Base-by-base conservation (phyloP, 2,797 vertebrate genomes). In the Anisognathus igniventris region DNA sequence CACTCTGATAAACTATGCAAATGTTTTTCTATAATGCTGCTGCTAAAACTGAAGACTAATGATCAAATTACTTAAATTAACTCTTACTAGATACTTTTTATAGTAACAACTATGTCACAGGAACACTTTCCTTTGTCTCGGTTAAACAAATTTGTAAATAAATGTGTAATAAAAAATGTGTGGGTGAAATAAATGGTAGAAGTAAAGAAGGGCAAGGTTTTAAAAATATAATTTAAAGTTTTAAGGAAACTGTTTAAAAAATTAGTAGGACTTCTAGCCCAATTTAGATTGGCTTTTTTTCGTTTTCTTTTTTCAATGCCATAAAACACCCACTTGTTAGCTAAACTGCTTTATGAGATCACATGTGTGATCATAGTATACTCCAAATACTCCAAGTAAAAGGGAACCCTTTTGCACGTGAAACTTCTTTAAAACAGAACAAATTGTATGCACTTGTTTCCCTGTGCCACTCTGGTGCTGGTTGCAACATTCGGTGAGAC, bases 401-500 rank as follows among this genome's bases (percentile, higher is more conserved):
- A 93, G 5, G 13, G 10, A 90, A 84, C 9, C 9, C 23, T 24
- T 47, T 47, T 53, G 37, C 2, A 7, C 2, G 7, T 9, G 2
- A 77, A 73, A 56, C 1, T 60, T 76, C 5, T 35, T 51, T 51
- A 47, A 76, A 81, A 31, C 1, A 53, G 31, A 73, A 58, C 2
- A 42, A 39, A 47, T 11, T 30, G 3, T n/a, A 39, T 3, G 21
- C 8, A n/a, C 9, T 16, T 42, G 0, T 60, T 76, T 66, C 42
- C 6, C 10, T 57, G 28, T 2, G 0, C 18, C 33, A 44, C 10
- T 65, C 37, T 60, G 21, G 15, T 42, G 20, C 14, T 0, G 1
- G 5, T 20, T 60, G 20, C 9, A 65, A 51, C 4, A 9, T 83
- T 72, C 1, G 1, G 12, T 62, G 27, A 51, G 10, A 21, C 11